Base-by-base conservation (phyloP, 1,140 invertebrate genomes). In the Heliconius congener region DNA sequence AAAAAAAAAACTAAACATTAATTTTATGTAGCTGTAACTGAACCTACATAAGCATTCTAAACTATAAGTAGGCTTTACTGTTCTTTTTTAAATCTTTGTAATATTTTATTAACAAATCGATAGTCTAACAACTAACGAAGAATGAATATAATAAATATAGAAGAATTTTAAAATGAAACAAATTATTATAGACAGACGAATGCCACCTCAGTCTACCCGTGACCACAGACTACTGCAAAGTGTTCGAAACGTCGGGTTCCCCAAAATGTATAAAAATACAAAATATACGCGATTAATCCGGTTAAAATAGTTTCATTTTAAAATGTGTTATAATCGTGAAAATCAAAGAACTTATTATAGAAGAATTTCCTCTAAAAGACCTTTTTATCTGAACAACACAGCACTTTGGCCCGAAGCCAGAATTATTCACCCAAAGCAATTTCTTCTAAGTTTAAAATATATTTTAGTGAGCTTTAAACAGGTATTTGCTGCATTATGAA, bases 401-500 rank as follows among this genome's bases (percentile, higher is more conserved):
- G 39, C 57, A 76, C 74, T 76, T 76, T 76, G 74, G 74, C 74
- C 46, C 11, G 39, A 46, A 70, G 74, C 74, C 74, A 76, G 23
- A 71, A 66, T 66, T 66, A 66, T 66, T 66, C 60, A 30, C 60
- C 60, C 23, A 66, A 66, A 66, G 60, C 60, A 30, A 66, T 66
- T 66, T 66, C 60, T 66, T 66, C 60, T 13, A 11, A 66, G 27
- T 66, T 66, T 66, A 23, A 66, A 30, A 66, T 66, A 66, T 66
- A 66, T 30, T 66, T 66, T 30, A 66, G 60, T 66, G 60, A 66
- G n/a, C 60, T 30, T 13, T 66, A 66, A 66, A 66, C 27, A 66
- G 23, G 60, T 66, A 66, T 66, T 73, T 39, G 50, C 42, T 78
- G 73, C 8, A 27, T 71, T 55, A 37, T 73, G 18, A 37, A 77